Conservation (phyloP, 2,797 vertebrate genomes). For the Danio jaintianensis region DNA sequence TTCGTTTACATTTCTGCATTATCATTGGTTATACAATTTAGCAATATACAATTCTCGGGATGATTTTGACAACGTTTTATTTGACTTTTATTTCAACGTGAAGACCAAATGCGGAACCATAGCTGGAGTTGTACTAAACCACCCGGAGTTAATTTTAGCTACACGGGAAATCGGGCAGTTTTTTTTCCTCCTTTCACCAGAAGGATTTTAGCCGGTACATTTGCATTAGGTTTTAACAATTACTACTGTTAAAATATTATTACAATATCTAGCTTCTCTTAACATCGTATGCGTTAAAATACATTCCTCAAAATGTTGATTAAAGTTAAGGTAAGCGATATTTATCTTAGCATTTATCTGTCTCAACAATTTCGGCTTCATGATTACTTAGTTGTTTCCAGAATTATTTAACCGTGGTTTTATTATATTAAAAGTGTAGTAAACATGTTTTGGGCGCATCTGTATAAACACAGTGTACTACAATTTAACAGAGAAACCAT, state of each 20-base stretch:
- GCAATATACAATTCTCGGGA: neutral
- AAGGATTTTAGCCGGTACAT: neutral
- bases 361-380: too few relatives aligned
- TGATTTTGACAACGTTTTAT: neutral
- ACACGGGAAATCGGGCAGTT: neutral
- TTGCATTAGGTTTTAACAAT: neutral
- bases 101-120: constrained; percentile 2
- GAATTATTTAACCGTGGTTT: too few relatives aligned
- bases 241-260: neutral
- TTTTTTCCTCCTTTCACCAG: neutral
- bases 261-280: neutral
- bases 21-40: neutral
- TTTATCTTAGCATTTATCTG: neutral
- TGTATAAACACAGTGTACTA: too few relatives aligned
- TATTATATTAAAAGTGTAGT: too few relatives aligned
- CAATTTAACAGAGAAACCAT: too few relatives aligned
- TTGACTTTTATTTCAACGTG: neutral
- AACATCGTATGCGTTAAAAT: constrained; percentile 11
- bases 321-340: constrained; percentile 80
- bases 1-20: neutral
- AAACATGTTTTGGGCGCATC: too few relatives aligned
- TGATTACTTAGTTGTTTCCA: too few relatives aligned
- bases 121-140: neutral
- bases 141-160: neutral
- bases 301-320: constrained; percentile 77